Evolutionary conservation across 1,140 invertebrate species (phyloP).

Genomic region (Diachasma alloeum): DNA sequence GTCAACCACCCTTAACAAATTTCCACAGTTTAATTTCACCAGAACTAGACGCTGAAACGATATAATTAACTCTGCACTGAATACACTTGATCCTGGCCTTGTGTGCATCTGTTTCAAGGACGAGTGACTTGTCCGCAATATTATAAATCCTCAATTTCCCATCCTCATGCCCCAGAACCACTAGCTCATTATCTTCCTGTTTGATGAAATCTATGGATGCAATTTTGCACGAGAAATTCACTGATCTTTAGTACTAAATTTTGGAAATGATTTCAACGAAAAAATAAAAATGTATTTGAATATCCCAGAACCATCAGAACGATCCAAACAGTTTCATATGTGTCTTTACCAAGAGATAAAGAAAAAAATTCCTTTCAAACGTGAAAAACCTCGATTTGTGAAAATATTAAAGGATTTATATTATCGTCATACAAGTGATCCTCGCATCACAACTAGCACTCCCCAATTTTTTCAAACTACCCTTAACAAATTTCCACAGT

Average conservation of each 20-base stretch:
- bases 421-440: conserved; percentile 58
- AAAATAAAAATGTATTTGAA: too few species aligned
- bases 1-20: conserved; percentile 61
- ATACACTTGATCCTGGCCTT: conserved; percentile 75
- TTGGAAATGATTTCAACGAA: too few species aligned
- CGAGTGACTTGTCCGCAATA: conserved; percentile 62
- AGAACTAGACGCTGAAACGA: conserved; percentile 75
- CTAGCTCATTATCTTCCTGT: conserved; percentile 69
- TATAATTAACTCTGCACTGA: conserved; percentile 59
- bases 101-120: conserved; percentile 69
- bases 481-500: conserved; percentile 71
- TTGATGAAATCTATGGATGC: conserved; percentile 70
- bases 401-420: not conserved
- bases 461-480: conserved; percentile 57
- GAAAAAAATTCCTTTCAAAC: too few species aligned
- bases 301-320: not conserved
- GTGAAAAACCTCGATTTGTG: conserved; percentile 28
- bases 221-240: conserved; percentile 69
- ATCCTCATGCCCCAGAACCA: conserved; percentile 76
- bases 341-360: not conserved
- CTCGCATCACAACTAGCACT: conserved; percentile 51
- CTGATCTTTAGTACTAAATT: too few species aligned
- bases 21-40: conserved; percentile 83
- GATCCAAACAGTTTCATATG: not conserved
- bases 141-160: conserved; percentile 73